phyloP scores from a whole-genome alignment of 1,140 invertebrate genomes.

The Holotrichia oblita region DNA sequence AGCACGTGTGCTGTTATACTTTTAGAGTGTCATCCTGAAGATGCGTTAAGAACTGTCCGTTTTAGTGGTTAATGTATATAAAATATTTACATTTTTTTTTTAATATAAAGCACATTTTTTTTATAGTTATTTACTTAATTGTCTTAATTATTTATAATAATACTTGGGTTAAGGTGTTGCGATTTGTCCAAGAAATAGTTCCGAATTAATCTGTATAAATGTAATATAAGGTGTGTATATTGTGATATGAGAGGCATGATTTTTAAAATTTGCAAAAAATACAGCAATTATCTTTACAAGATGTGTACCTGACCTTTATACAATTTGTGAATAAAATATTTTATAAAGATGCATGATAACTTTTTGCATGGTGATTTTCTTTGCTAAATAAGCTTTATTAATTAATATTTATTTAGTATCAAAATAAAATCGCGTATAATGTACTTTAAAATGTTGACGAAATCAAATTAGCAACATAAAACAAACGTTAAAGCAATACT shows the following conservation, averaged over 20 bases:
- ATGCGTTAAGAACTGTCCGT: constrained; percentile 85
- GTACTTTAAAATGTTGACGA: too few species aligned
- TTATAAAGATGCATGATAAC: neutral
- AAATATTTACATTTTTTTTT: neutral
- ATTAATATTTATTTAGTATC: too few species aligned
- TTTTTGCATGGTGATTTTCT: too few species aligned
- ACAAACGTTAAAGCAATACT: too few species aligned
- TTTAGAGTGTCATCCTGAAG: constrained; percentile 85
- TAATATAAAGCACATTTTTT: neutral
- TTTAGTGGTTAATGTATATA: constrained; percentile 63
- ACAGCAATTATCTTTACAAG: neutral
- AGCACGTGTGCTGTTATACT: constrained; percentile 92
- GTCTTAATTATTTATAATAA: neutral
- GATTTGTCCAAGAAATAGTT: neutral
- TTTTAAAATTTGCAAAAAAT: neutral
- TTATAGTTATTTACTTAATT: neutral
- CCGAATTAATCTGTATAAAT: neutral
- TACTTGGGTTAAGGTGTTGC: neutral
- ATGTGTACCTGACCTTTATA: constrained; percentile 16
- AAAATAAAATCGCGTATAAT: too few species aligned
- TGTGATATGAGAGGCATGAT: neutral
- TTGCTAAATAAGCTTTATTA: too few species aligned
- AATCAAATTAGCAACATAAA: too few species aligned
- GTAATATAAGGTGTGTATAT: neutral
- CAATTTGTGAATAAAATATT: neutral